Evolutionary conservation across 1,140 invertebrate genomes (phyloP).

Genomic region (Mya arenaria): DNA sequence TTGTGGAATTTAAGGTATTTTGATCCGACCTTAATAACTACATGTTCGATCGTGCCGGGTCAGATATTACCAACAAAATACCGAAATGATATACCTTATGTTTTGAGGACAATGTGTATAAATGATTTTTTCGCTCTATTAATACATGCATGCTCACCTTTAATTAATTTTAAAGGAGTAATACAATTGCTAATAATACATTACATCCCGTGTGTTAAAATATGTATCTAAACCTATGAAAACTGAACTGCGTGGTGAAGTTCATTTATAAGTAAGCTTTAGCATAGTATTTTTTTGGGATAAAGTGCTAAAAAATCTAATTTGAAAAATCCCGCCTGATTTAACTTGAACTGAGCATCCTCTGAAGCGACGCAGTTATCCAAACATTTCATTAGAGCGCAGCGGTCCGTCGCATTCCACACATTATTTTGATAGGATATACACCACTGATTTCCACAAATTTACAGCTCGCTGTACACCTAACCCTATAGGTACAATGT

Average conservation of each 20-base stretch:
- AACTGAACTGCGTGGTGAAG: neutral
- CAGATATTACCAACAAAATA: neutral
- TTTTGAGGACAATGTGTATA: neutral
- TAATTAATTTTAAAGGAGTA: neutral
- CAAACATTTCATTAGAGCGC: neutral
- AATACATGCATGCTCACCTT: neutral
- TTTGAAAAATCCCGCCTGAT: neutral
- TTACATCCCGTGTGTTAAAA: neutral
- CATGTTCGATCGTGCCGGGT: neutral
- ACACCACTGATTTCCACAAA: neutral
- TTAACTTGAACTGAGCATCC: neutral
- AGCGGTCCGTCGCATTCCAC: constrained; percentile 5
- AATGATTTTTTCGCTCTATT: neutral
- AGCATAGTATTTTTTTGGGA: neutral
- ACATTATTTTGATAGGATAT: neutral
- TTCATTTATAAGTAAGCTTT: neutral
- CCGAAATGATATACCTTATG: neutral
- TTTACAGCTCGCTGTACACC: no score
- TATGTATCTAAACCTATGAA: neutral
- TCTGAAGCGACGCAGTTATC: neutral
- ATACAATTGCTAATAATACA: neutral
- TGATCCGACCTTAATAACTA: constrained; percentile 36
- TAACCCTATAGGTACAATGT: neutral
- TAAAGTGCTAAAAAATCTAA: neutral
- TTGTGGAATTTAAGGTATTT: constrained; percentile 50